A percentile compares a stretch with the other conserved stretches of the same genome.
Conservation (phyloP, 2,797 vertebrate species). For the Gallirallus australis region DNA sequence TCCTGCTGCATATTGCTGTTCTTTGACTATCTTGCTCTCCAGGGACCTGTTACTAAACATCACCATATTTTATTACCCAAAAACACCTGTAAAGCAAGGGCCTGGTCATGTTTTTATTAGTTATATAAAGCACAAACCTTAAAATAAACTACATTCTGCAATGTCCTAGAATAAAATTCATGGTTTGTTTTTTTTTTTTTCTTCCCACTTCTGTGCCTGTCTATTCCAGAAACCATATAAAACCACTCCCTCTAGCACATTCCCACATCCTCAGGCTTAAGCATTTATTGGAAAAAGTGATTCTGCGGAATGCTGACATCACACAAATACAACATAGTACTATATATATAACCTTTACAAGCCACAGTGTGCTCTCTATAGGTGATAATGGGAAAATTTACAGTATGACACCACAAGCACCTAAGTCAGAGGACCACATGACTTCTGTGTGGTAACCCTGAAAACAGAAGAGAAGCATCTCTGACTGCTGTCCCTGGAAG, state of each 20-base stretch:
- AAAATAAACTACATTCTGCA: background rate
- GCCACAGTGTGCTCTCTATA: background rate
- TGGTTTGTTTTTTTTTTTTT: background rate
- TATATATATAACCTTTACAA: background rate
- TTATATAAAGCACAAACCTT: background rate
- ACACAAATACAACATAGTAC: background rate
- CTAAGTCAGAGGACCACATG: background rate
- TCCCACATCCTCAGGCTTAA: background rate
- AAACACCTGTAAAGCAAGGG: background rate
- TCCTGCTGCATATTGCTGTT: background rate
- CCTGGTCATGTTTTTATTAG: background rate
- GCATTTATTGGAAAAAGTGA: slow-evolving; percentile 21
- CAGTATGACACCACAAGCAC: background rate
- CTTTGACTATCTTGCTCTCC: background rate
- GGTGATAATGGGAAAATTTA: background rate
- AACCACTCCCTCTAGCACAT: background rate
- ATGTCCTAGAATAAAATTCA: background rate
- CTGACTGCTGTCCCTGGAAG: background rate
- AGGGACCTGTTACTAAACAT: background rate
- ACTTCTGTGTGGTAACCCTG: background rate
- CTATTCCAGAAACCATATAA: background rate
- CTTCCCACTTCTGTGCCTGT: background rate
- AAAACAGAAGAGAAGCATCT: background rate
- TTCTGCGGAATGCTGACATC: slow-evolving; percentile 11
- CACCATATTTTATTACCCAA: background rate